These are phyloP conservation scores for Damaliscus lunatus DNA, from an alignment of 2,113 vertebrate species.

Conservation along the genomic window DNA sequence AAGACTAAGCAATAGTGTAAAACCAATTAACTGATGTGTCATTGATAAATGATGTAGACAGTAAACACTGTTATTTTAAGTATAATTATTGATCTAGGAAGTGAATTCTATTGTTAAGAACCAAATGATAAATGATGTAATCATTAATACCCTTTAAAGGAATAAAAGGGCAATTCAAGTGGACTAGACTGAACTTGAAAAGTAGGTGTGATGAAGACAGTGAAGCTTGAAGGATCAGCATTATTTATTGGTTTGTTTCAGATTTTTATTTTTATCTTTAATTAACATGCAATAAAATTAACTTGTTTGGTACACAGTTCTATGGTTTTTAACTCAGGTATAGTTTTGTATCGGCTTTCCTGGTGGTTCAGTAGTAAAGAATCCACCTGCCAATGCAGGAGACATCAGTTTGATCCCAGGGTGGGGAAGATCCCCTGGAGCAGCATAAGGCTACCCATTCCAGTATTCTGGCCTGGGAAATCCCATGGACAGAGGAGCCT, in stretches of 20 bases:
- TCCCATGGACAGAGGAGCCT: neutral
- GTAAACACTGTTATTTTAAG: slow-evolving; percentile 33
- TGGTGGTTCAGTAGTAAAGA: neutral
- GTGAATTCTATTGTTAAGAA: slow-evolving; percentile 34
- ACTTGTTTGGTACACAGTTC: neutral
- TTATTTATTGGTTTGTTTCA: neutral
- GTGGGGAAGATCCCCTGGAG: neutral
- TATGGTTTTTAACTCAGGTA: neutral
- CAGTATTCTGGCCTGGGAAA: neutral
- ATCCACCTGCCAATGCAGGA: neutral
- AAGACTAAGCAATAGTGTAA: neutral
- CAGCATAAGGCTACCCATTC: neutral
- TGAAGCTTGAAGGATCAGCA: neutral
- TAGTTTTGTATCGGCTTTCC: neutral
- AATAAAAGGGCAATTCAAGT: neutral
- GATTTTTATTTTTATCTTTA: slow-evolving; percentile 1
- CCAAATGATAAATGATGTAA: neutral
- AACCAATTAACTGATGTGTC: slow-evolving; percentile 2
- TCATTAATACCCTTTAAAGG: neutral
- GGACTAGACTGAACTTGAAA: neutral
- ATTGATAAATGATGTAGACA: slow-evolving; percentile 33
- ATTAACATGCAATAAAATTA: neutral
- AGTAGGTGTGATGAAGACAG: neutral
- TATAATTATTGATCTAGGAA: slow-evolving; percentile 13
- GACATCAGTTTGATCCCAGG: neutral